phyloP scores from a whole-genome alignment of 1,140 invertebrate species.

The Lucilia sericata region DNA sequence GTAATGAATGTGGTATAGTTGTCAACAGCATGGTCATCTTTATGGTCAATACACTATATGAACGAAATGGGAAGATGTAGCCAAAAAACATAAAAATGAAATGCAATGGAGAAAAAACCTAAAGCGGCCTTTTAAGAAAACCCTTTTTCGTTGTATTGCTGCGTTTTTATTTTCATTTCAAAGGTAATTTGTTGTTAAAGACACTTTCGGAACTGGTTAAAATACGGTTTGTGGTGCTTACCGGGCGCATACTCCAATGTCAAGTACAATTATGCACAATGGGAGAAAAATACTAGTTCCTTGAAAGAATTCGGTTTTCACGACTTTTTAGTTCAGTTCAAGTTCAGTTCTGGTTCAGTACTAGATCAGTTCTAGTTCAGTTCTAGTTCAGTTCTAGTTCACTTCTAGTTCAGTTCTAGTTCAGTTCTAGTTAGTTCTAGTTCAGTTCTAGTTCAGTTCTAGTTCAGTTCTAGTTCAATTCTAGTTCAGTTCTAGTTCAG shows the following conservation, averaged over 20 bases:
- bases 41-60: neutral
- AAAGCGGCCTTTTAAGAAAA: neutral
- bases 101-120: neutral
- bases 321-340: no score
- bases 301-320: no score
- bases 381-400: neutral
- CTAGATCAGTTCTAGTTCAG: no score
- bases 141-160: neutral
- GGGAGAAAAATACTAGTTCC: neutral
- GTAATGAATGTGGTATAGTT: conserved; percentile 17
- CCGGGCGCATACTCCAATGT: neutral
- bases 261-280: neutral
- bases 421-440: no score
- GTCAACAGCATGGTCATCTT: neutral
- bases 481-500: no score
- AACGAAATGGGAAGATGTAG: neutral
- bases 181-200: conserved; percentile 40
- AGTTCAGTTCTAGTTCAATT: no score
- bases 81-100: neutral
- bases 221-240: no score
- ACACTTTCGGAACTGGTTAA: conserved; percentile 31
- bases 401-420: no score
- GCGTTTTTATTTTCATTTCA: neutral
- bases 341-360: no score
- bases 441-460: no score